Evolutionary conservation across 2,797 vertebrate species (phyloP).

Genomic region (Urosaurus nigricauda): DNA sequence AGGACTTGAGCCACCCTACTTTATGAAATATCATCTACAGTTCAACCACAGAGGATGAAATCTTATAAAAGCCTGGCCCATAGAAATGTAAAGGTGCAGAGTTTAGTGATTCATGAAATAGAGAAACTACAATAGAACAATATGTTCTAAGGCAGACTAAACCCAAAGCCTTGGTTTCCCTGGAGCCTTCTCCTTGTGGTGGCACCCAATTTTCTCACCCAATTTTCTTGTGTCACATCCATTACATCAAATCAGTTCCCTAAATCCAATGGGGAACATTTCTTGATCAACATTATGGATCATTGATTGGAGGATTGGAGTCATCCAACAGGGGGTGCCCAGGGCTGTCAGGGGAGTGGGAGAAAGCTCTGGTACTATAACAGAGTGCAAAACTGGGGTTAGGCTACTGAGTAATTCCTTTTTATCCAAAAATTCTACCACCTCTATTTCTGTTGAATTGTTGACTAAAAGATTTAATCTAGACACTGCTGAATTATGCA

Average conservation of each 20-base stretch:
- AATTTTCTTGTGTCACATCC: background rate
- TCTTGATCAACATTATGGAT: background rate
- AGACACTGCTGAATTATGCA: background rate
- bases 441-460: background rate
- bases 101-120: background rate
- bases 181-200: too few species aligned
- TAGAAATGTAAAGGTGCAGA: slow-evolving; percentile 40
- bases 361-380: background rate
- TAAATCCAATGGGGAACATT: background rate
- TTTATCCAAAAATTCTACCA: background rate
- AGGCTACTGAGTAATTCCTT: background rate
- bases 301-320: too few species aligned
- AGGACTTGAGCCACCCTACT: background rate
- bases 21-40: slow-evolving; percentile 21
- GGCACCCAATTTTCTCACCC: background rate
- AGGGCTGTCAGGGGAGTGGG: background rate
- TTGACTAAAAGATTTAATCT: background rate
- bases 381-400: background rate
- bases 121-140: background rate
- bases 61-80: slow-evolving; percentile 26
- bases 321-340: too few species aligned
- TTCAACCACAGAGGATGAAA: slow-evolving; percentile 13
- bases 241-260: background rate
- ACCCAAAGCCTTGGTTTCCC: background rate
- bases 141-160: background rate